Evolutionary conservation across 64 coral and sea anemone genomes (phyloP).

Genomic region (Montipora cactus): DNA sequence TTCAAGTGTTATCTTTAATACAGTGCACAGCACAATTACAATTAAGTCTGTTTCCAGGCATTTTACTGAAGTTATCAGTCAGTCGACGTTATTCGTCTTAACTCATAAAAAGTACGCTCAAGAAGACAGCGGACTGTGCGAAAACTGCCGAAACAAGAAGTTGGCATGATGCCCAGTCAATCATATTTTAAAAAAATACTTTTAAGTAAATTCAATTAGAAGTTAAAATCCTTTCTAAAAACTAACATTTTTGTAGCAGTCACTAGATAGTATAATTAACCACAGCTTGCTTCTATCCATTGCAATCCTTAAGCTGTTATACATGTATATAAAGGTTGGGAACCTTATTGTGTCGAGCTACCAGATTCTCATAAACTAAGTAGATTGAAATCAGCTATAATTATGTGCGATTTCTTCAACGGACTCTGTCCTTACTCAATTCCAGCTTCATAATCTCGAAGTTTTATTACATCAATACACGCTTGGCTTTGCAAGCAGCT

Average conservation of each 20-base stretch:
- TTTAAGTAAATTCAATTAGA: background rate
- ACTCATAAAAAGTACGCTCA: conserved; percentile 2
- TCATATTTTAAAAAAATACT: background rate
- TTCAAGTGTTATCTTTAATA: conserved; percentile 28
- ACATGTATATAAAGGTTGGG: background rate
- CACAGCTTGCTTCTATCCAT: background rate
- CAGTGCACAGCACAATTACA: conserved; percentile 54
- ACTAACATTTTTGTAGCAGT: background rate
- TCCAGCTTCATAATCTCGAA: conserved; percentile 48
- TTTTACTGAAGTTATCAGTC: background rate
- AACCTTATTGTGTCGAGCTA: background rate
- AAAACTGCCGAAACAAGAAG: conserved; percentile 2
- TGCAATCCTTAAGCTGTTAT: background rate
- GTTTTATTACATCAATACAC: conserved; percentile 36
- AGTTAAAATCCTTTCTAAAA: background rate
- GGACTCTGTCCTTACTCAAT: conserved; percentile 52
- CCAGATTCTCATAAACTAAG: background rate
- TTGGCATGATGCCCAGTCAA: background rate
- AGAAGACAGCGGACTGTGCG: background rate
- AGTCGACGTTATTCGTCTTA: background rate
- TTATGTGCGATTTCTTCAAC: conserved; percentile 6
- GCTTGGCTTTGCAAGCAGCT: conserved; percentile 55
- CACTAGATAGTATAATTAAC: background rate
- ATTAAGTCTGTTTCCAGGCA: conserved; percentile 43
- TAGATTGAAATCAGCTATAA: conserved; percentile 19